Evolutionary conservation across 1,140 invertebrate genomes (phyloP).

Genomic region (Lucilia sericata): DNA sequence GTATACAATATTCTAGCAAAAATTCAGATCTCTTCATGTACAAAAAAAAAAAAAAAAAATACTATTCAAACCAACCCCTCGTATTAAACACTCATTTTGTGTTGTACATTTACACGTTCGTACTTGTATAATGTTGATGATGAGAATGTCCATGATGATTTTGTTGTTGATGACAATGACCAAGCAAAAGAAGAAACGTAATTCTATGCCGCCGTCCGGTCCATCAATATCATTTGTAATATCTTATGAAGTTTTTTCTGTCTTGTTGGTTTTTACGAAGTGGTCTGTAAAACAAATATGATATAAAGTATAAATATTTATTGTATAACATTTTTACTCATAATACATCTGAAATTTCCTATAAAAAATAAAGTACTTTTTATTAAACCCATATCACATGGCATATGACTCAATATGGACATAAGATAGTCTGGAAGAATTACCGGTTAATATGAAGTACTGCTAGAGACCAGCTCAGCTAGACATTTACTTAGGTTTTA

Average conservation of each 20-base stretch:
- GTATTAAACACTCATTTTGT: background rate
- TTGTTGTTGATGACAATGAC: background rate
- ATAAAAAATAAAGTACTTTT: too few species aligned
- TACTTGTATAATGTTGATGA: too few species aligned
- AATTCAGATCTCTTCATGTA: background rate
- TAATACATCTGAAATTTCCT: background rate
- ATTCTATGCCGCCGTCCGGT: background rate
- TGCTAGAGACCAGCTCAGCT: too few species aligned
- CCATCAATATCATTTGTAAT: background rate
- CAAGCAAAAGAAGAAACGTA: background rate
- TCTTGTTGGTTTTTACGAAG: background rate
- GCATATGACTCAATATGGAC: too few species aligned
- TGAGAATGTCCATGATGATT: background rate
- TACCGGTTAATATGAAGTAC: too few species aligned
- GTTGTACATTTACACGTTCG: too few species aligned
- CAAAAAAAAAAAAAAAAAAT: background rate
- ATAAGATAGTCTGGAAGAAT: too few species aligned
- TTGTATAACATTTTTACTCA: slow-evolving; percentile 16
- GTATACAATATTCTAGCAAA: background rate
- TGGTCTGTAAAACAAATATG: slow-evolving; percentile 6
- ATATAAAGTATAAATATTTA: slow-evolving; percentile 6
- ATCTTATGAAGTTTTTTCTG: background rate
- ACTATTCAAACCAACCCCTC: background rate
- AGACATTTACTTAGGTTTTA: too few species aligned
- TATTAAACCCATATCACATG: too few species aligned